A percentile compares a stretch with the other conserved stretches of the same genome.
phyloP scores from a whole-genome alignment of 2,113 vertebrate genomes.

The Miniopterus natalensis region DNA sequence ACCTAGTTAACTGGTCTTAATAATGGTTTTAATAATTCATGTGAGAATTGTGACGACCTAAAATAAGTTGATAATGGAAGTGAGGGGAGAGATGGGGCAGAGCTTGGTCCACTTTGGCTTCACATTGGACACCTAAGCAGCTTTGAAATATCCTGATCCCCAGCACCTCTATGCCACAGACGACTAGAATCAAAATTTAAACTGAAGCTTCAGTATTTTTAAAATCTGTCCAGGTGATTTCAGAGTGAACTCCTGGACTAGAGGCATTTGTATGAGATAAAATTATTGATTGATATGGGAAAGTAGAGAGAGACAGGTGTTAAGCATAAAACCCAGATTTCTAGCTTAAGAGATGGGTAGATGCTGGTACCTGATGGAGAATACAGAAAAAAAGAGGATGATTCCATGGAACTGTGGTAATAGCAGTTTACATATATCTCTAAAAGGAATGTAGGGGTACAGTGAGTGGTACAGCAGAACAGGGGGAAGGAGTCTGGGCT shows the following conservation, averaged over 20 bases:
- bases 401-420: too few species aligned
- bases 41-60: background rate
- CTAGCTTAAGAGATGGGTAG: background rate
- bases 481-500: background rate
- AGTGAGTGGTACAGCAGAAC: background rate
- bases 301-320: background rate
- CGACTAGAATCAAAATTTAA: background rate
- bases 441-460: background rate
- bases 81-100: background rate
- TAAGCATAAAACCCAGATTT: background rate
- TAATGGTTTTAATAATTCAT: background rate
- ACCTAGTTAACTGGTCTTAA: background rate
- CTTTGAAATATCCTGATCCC: background rate
- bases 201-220: background rate
- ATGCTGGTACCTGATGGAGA: background rate
- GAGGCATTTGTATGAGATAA: background rate
- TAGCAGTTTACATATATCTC: too few species aligned
- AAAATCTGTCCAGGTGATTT: background rate
- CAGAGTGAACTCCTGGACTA: background rate
- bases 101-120: background rate
- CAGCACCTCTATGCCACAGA: fast-evolving
- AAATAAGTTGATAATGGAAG: background rate
- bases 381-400: background rate
- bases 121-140: background rate
- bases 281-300: background rate